Evolutionary conservation across 2,113 vertebrate species (phyloP).

Genomic region (Progne subis): DNA sequence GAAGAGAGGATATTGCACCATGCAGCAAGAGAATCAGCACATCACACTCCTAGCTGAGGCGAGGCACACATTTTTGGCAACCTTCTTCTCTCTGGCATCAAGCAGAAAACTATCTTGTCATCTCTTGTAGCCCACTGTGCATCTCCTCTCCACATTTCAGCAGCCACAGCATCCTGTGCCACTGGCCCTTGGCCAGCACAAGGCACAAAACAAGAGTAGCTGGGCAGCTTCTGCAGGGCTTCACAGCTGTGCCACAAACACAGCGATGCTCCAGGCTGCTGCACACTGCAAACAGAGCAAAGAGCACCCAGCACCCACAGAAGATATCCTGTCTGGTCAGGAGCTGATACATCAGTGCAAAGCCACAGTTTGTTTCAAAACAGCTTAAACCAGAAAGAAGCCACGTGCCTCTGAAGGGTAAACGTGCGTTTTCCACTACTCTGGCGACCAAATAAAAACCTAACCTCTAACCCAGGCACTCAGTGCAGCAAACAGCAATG

Average conservation of each 20-base stretch:
- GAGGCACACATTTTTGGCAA: neutral
- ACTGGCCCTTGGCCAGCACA: neutral
- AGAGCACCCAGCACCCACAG: neutral
- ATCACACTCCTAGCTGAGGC: neutral
- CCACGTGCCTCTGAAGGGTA: accelerated
- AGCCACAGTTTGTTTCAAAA: neutral
- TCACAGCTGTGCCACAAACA: neutral
- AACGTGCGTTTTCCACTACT: neutral
- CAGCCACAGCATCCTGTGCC: neutral
- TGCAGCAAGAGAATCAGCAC: neutral
- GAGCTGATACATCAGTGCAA: neutral
- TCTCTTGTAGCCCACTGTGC: neutral
- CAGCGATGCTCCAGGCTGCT: accelerated
- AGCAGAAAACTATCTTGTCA: neutral
- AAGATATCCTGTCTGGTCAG: conserved; percentile 28
- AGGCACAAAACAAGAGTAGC: neutral
- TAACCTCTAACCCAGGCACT: neutral
- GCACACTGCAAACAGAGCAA: neutral
- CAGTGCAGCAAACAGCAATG: accelerated
- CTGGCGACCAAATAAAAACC: neutral
- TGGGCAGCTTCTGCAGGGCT: neutral
- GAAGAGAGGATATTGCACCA: neutral
- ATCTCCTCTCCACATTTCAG: neutral
- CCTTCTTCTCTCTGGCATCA: neutral
- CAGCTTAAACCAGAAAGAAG: neutral